Base-by-base conservation (phyloP, 2,797 vertebrate species). In the Sebastolobus alascanus region DNA sequence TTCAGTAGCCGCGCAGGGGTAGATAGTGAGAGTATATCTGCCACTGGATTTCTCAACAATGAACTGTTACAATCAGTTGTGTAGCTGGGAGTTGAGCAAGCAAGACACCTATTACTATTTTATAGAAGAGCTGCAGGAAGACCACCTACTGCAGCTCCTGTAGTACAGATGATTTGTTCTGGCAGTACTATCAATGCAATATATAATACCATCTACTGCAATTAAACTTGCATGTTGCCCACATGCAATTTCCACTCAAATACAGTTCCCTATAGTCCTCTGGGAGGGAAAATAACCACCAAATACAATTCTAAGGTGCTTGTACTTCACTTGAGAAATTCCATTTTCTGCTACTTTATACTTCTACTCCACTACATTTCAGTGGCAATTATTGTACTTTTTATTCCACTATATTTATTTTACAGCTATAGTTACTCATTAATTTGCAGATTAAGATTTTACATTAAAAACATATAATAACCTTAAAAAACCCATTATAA, bases 21-120 rank as follows among this genome's bases (percentile, higher is more conserved):
- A 66, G 40, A 84, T 22, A 80, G 54, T 16, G 69, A 68, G 38
- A 67, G 18, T 63, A 10, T 65, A 10, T 65, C 27, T 35, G 43
- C 22, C 66, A 54, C 60, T 80, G 33, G 35, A 80, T 76, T 77
- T 66, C 43, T 18, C 58, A 20, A 37, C 54, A 20, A 27, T 38
- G 7, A 80, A 43, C 31, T 52, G 20, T 54, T 33, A 71, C 46
- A 60, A 46, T 64, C 3, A 52, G 35, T 16, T 16, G 4, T 29
- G 10, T 1, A 20, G 46, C 38, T 35, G 14, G 8, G 29, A 50
- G n/a, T 35, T 16, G 10, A 40, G 40, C 4, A 1, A 27, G 2
- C 5, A 59, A 59, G 58, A 63, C 31, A 38, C 16, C 31, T 18
- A 22, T 8, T 55, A 20, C 2, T 68, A 22, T 37, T 63, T 73